Evolutionary conservation across 2,888 invertebrate genomes (phyloP).

Genomic region (Prionchulus punctatus): DNA sequence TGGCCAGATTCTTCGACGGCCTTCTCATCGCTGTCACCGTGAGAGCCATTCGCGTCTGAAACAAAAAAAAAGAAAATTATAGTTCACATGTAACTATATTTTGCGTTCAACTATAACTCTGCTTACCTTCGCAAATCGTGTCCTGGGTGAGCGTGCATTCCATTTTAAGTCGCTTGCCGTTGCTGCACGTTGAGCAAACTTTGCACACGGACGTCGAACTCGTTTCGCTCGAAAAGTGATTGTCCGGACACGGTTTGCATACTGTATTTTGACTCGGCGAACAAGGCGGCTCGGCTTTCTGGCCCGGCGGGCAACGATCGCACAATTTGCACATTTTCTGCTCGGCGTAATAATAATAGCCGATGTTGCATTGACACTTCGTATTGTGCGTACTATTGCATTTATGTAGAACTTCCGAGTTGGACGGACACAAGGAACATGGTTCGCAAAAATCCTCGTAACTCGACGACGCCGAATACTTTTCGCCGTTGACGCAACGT

Average conservation of each 20-base stretch:
- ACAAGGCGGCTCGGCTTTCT: neutral
- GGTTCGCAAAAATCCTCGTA: constrained; percentile 18
- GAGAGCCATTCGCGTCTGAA: neutral
- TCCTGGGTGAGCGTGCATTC: neutral
- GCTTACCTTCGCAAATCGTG: neutral
- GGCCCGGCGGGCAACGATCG: neutral
- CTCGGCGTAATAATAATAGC: constrained; percentile 17
- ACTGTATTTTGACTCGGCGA: neutral
- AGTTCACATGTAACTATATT: neutral
- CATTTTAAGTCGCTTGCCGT: neutral
- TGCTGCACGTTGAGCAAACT: neutral
- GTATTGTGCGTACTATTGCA: constrained; percentile 27
- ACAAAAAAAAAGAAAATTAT: neutral
- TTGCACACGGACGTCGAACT: neutral
- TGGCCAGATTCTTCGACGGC: neutral
- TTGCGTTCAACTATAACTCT: neutral
- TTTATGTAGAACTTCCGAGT: constrained; percentile 17
- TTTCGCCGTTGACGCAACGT: constrained; percentile 19
- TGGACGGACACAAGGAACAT: constrained; percentile 22
- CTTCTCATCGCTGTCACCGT: neutral
- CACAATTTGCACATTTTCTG: neutral
- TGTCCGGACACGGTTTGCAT: neutral
- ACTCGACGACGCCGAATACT: constrained; percentile 18
- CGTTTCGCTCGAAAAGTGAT: neutral
- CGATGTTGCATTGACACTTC: constrained; percentile 23